Conservation (phyloP, 2,113 vertebrate genomes). For the Crotalus horridus region DNA sequence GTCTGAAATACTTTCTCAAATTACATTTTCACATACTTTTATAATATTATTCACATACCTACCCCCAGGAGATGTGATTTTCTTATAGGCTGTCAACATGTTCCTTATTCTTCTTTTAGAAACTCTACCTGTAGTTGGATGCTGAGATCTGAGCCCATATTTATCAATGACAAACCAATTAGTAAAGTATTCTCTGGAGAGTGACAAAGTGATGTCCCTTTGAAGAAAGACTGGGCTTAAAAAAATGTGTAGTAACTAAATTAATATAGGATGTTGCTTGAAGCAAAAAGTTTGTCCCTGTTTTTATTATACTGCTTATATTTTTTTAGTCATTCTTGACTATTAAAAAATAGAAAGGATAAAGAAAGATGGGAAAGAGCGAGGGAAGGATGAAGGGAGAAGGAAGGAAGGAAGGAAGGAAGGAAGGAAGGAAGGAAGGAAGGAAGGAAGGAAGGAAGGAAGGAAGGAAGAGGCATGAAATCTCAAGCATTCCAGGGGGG, state of each 20-base stretch:
- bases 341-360: neutral
- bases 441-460: too few relatives aligned
- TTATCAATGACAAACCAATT: neutral
- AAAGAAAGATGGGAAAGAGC: neutral
- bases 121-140: neutral
- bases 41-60: too few relatives aligned
- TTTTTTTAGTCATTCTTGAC: neutral
- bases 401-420: too few relatives aligned
- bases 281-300: neutral
- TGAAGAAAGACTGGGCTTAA: neutral
- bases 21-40: too few relatives aligned
- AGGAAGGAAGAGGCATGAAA: too few relatives aligned
- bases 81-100: neutral
- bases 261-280: neutral
- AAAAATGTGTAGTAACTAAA: too few relatives aligned
- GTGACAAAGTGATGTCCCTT: neutral
- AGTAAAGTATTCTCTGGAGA: neutral
- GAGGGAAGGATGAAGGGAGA: too few relatives aligned
- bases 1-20: too few relatives aligned
- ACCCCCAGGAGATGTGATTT: neutral
- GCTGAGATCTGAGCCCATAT: neutral
- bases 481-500: too few relatives aligned
- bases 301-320: neutral
- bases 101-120: neutral
- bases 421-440: too few relatives aligned